Evolutionary conservation across 2,797 vertebrate genomes (phyloP), one percentile per base, ranked within the genome.

Genomic region (Cetoscarus ocellatus): DNA sequence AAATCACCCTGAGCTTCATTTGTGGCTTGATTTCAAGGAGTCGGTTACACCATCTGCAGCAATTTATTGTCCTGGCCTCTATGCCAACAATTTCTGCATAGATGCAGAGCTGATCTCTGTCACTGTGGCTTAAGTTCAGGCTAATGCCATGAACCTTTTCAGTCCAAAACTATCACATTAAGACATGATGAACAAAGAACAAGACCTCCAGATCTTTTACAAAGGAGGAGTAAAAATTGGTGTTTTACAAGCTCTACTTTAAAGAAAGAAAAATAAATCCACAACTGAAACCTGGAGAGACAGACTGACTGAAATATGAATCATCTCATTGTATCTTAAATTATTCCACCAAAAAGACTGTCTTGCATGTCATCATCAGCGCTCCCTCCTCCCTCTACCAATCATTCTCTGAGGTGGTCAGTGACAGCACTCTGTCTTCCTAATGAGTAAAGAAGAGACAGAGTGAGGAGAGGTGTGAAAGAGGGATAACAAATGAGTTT

Each of bases 371-470:
- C 71, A 73, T 87, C 75, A 85, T 80, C 35, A 62, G 34, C 58
- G n/a, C 55, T 14, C 8, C 50, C 40, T 38, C 13, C 17, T 62
- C 42, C 40, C 40, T 15, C 50, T n/a, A 73, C 67, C 69, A 59
- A 79, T 77, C 68, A 58, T 49, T 76, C 74, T 73, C 65, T 56
- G 70, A 35, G 17, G 55, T 79, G 80, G 87, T 82, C 79, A 83
- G 77, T 73, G 81, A 84, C 82, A 83, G 81, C 82, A 76, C 83
- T 92, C 81, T 55, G 75, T 91, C 86, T 92, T 75, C 68, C 77
- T 92, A 90, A 91, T 86, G 88, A 91, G 85, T 80, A 34, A 70
- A 76, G 67, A 69, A 65, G 53, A 67, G 75, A 75, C 56, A 68
- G 73, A 79, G 75, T 67, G 73, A 80, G 53, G 61, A 47, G 67